Evolutionary conservation across 1,140 invertebrate genomes (phyloP).

Genomic region (Drosophila pseudoobscura): DNA sequence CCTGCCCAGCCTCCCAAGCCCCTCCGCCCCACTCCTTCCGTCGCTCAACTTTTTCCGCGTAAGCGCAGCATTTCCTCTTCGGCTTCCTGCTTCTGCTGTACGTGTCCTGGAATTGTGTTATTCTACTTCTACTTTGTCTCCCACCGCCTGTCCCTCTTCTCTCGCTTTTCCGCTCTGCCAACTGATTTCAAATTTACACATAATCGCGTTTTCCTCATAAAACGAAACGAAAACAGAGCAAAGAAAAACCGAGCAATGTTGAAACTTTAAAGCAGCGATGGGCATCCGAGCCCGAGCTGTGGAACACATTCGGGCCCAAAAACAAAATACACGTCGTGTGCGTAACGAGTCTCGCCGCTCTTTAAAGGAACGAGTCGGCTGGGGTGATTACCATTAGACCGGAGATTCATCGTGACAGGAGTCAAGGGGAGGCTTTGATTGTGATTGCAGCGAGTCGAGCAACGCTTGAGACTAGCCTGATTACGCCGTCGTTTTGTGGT

Average conservation of each 20-base stretch:
- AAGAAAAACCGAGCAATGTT: neutral
- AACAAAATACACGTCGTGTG: no score
- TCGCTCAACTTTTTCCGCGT: slow-evolving; percentile 11
- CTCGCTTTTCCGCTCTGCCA: slow-evolving; percentile 10
- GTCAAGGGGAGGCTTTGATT: no score
- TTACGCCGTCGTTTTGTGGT: no score
- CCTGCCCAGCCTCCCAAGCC: neutral
- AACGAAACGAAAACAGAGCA: neutral
- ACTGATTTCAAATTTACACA: slow-evolving; percentile 46
- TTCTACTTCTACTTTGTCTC: neutral
- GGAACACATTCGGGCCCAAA: no score
- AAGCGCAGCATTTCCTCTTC: slow-evolving; percentile 34
- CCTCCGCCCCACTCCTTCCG: neutral
- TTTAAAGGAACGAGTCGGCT: no score
- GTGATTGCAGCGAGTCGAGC: no score
- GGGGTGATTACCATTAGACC: no score
- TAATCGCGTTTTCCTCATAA: slow-evolving; percentile 31
- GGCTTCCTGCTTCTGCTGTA: slow-evolving; percentile 31
- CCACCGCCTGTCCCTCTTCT: no score
- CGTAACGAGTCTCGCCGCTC: no score
- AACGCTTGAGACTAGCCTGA: no score
- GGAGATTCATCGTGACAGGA: no score
- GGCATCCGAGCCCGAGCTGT: no score
- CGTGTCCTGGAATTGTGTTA: slow-evolving; percentile 27
- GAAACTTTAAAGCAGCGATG: neutral